phyloP scores from a whole-genome alignment of 2,888 invertebrate genomes.

The Fragum whitleyi region DNA sequence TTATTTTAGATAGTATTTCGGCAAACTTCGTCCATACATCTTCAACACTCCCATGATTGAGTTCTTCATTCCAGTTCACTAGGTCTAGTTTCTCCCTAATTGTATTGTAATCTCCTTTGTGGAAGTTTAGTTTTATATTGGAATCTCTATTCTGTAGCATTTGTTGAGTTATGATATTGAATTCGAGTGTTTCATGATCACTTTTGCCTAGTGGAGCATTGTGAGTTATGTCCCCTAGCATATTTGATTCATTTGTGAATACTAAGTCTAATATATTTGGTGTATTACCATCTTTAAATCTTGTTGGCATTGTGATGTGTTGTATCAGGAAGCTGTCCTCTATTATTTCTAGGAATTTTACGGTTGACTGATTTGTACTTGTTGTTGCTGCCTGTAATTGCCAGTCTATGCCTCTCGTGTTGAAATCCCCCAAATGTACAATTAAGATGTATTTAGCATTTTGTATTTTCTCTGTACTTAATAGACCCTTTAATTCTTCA shows the following conservation, averaged over 20 bases:
- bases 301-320: not conserved
- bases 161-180: no score
- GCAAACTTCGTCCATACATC: no score
- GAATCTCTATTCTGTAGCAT: no score
- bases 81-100: not conserved
- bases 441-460: not conserved
- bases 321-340: not conserved
- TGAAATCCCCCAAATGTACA: conserved; percentile 1
- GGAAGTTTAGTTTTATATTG: not conserved
- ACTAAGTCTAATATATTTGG: not conserved
- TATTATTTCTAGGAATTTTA: conserved; percentile 6
- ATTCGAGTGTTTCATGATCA: not conserved
- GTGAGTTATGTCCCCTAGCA: not conserved
- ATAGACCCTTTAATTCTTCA: not conserved
- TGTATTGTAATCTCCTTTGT: not conserved
- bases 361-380: not conserved
- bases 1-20: no score
- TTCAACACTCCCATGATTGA: no score
- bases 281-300: not conserved
- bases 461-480: not conserved
- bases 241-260: not conserved
- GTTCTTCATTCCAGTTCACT: not conserved
- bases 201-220: not conserved
- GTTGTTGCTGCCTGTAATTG: not conserved
- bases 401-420: not conserved